Conservation (phyloP, 2,888 invertebrate species). For the Spisula subtruncata region DNA sequence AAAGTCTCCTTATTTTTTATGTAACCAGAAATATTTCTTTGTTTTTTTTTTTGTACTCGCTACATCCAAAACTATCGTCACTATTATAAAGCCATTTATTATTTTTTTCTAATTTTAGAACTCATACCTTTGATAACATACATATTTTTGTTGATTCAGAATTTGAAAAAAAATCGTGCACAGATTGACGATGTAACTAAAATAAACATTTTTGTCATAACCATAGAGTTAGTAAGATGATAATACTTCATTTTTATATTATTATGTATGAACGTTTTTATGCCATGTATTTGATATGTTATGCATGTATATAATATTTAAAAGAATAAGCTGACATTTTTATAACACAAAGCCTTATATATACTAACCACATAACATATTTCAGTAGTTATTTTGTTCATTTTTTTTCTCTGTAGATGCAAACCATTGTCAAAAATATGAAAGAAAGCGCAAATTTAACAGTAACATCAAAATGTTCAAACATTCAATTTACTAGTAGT, state of each 20-base stretch:
- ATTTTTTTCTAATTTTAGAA: no score
- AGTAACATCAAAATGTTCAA: neutral
- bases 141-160: no score
- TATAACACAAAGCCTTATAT: neutral
- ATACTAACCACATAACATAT: slow-evolving; percentile 1
- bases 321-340: neutral
- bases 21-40: neutral
- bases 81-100: neutral
- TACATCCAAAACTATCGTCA: neutral
- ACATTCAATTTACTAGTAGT: neutral
- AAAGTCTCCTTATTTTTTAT: neutral
- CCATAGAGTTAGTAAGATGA: no score
- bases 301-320: neutral
- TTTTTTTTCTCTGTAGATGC: neutral
- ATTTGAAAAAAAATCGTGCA: no score
- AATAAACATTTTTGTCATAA: no score
- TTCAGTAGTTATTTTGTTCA: neutral
- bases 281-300: neutral
- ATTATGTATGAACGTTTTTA: neutral
- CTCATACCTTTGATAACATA: no score
- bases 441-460: neutral
- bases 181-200: no score
- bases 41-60: neutral
- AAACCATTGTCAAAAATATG: slow-evolving; percentile 7
- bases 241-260: no score